phyloP scores from a whole-genome alignment of 2,888 invertebrate species.

The Terebella lapidaria region DNA sequence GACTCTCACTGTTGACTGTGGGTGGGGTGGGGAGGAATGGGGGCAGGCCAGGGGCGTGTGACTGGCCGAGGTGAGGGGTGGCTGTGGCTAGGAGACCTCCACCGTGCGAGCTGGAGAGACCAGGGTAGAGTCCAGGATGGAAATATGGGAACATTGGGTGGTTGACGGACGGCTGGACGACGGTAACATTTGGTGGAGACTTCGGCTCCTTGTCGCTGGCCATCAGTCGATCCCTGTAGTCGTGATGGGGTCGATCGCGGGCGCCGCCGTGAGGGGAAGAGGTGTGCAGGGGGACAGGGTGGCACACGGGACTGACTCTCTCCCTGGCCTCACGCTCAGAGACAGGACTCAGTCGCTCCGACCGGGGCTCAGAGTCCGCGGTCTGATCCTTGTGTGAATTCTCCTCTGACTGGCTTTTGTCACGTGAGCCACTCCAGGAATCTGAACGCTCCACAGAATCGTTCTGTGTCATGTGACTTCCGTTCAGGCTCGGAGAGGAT shows the following conservation, averaged over 20 bases:
- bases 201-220: background rate
- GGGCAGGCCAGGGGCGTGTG: background rate
- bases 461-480: too few species aligned
- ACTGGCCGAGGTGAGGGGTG: background rate
- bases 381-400: too few species aligned
- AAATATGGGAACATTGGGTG: conserved; percentile 2
- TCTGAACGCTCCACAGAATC: too few species aligned
- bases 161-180: background rate
- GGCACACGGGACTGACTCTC: too few species aligned
- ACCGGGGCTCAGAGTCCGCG: too few species aligned
- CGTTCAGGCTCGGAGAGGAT: too few species aligned
- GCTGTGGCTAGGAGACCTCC: background rate
- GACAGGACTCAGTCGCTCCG: too few species aligned
- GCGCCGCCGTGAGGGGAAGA: background rate
- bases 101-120: background rate
- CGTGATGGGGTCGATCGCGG: background rate
- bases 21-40: background rate
- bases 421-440: too few species aligned
- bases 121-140: background rate
- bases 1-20: background rate
- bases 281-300: background rate
- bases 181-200: conserved; percentile 1
- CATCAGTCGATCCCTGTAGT: background rate
- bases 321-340: too few species aligned
- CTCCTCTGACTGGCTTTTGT: too few species aligned